These are phyloP conservation scores for Saturnia pavonia DNA, from an alignment of 2,888 invertebrate genomes.

Conservation along the genomic window DNA sequence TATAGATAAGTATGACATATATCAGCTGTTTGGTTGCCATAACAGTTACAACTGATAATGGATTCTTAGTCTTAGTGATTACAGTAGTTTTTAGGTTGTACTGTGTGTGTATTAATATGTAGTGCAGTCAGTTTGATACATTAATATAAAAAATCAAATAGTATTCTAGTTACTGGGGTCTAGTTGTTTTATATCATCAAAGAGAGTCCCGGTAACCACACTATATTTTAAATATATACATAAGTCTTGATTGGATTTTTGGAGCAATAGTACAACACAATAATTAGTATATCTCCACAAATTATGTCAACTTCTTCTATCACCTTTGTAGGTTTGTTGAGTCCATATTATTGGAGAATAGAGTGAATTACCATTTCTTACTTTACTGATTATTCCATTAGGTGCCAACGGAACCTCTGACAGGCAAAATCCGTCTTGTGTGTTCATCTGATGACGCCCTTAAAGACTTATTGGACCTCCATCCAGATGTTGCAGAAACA, in stretches of 20 bases:
- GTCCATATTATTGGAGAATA: not conserved
- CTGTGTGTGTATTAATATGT: too few relatives aligned
- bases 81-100: not conserved
- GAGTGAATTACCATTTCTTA: not conserved
- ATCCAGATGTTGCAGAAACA: constrained; percentile 68
- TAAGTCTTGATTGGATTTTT: too few relatives aligned
- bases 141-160: too few relatives aligned
- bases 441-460: constrained; percentile 80
- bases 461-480: constrained; percentile 70
- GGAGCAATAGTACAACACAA: too few relatives aligned
- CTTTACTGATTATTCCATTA: constrained; percentile 27
- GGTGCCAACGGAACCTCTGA: constrained; percentile 70
- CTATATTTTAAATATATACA: too few relatives aligned
- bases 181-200: too few relatives aligned
- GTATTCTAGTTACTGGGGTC: too few relatives aligned
- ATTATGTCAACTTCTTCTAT: too few relatives aligned
- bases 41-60: too few relatives aligned
- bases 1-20: too few relatives aligned
- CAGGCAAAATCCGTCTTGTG: constrained; percentile 76
- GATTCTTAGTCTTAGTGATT: not conserved
- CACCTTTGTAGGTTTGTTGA: not conserved
- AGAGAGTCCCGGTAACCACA: too few relatives aligned
- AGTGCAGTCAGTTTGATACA: not conserved
- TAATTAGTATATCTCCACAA: too few relatives aligned
- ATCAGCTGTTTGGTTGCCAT: not conserved